These are phyloP conservation scores for Mythimna albipuncta DNA, from an alignment of 2,888 invertebrate species.

Conservation along the genomic window DNA sequence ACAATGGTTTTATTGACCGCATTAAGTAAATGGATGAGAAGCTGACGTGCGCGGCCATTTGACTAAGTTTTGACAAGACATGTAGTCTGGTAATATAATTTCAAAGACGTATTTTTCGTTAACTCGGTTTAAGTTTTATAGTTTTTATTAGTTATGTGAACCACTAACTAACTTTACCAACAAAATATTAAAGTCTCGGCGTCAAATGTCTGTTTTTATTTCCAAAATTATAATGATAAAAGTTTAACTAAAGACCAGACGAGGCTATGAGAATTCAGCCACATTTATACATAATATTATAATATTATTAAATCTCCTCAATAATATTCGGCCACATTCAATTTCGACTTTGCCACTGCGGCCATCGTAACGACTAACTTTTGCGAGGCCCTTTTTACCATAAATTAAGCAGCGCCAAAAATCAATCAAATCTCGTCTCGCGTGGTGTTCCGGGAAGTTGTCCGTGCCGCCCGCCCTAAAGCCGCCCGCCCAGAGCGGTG, in stretches of 20 bases:
- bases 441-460: conserved; percentile 40
- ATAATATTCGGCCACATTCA: conserved; percentile 35
- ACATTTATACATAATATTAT: conserved; percentile 29
- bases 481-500: conserved; percentile 1
- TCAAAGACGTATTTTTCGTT: conserved; percentile 27
- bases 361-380: conserved; percentile 52
- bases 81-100: conserved; percentile 42
- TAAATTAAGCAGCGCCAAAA: conserved; percentile 51
- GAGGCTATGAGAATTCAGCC: conserved; percentile 24
- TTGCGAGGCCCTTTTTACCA: conserved; percentile 50
- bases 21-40: conserved; percentile 86
- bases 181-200: conserved; percentile 12
- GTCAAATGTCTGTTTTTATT: background rate
- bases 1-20: conserved; percentile 87
- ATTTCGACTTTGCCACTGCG: conserved; percentile 33
- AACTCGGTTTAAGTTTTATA: conserved; percentile 23
- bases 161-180: background rate
- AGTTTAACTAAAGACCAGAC: conserved; percentile 18
- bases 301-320: conserved; percentile 27
- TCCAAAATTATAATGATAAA: conserved; percentile 27
- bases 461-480: conserved; percentile 34
- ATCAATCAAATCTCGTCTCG: conserved; percentile 53
- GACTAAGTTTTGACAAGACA: conserved; percentile 75
- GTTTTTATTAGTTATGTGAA: conserved; percentile 11
- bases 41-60: conserved; percentile 77